Evolutionary conservation across 2,113 vertebrate species (phyloP), one percentile per base, ranked within the genome.

Genomic region (Heterotis niloticus): DNA sequence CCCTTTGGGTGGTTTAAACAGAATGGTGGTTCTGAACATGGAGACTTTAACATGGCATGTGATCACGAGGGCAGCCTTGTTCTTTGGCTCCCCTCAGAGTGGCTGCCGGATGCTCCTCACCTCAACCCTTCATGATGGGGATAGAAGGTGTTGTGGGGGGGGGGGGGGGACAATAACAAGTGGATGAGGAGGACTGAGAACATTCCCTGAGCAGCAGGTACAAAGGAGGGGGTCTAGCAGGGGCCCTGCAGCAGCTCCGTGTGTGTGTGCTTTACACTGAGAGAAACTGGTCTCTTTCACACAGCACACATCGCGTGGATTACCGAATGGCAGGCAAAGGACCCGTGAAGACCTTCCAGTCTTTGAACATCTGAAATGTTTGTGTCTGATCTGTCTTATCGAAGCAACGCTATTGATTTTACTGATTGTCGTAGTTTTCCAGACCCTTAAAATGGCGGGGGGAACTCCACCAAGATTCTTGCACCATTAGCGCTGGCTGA

Each of bases 1-100:
- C 56, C 66, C 17, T 77, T 73, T 82, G 28, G 82, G 81, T 74
- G 78, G 80, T 83, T 78, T 79, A 29, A 65, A 59, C n/a, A 82
- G n/a, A 74, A 62, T 62, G 75, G 64, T 74, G 70, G 72, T 66
- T 71, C 34, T 66, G 60, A 64, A 52, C 64, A 80, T 75, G 70
- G 67, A 72, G 81, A 71, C 79, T 70, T 69, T 78, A 70, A 78
- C 29, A 57, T 67, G 64, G 79, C 29, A 76, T n/a, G 34, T 44
- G 34, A 44, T 44, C 34, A 44, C 3, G 80, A 78, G 71, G 66
- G 66, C 16, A 26, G 59, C 68, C 81, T 76, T 72, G 64, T 64
- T 57, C 29, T 10, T 17, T 64, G 76, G 28, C 29, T 76, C 12
- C 56, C 67, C 54, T 20, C 67, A 57, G 57, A 29, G 29, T 62